A percentile compares a stretch with the other conserved stretches of the same genome.
Evolutionary conservation across 1,140 invertebrate species (phyloP).

Genomic region (Lerema accius): DNA sequence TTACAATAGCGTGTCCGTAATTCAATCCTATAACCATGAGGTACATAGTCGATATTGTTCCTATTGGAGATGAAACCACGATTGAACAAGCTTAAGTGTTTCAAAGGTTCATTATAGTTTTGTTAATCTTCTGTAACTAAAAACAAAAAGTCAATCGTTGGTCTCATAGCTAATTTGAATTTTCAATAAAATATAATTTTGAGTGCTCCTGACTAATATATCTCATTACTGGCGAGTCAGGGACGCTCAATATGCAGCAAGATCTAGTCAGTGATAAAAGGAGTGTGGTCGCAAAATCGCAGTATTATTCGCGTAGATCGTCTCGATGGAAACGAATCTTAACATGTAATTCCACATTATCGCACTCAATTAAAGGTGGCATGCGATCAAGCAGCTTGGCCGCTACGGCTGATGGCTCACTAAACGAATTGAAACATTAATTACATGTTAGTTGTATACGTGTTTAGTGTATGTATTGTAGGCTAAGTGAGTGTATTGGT

Average conservation of each 20-base stretch:
- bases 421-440: slow-evolving; percentile 23
- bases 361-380: slow-evolving; percentile 25
- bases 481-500: slow-evolving; percentile 29
- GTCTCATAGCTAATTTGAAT: background rate
- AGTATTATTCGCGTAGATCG: slow-evolving; percentile 42
- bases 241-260: slow-evolving; percentile 36
- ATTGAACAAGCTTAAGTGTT: too few species aligned
- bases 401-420: slow-evolving; percentile 20
- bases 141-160: background rate
- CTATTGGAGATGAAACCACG: background rate
- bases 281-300: slow-evolving; percentile 46
- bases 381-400: slow-evolving; percentile 58
- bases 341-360: slow-evolving; percentile 34
- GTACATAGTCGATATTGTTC: background rate
- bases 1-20: slow-evolving; percentile 5
- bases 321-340: slow-evolving; percentile 45
- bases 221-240: slow-evolving; percentile 14
- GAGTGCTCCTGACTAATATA: slow-evolving; percentile 3
- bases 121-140: background rate
- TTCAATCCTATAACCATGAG: slow-evolving; percentile 1
- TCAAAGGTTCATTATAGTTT: too few species aligned
- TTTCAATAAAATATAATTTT: slow-evolving; percentile 16
- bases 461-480: slow-evolving; percentile 13
- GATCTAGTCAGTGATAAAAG: slow-evolving; percentile 61
- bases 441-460: slow-evolving; percentile 28